phyloP scores from a whole-genome alignment of 2,888 invertebrate genomes.

The Drosophila paramelanica region DNA sequence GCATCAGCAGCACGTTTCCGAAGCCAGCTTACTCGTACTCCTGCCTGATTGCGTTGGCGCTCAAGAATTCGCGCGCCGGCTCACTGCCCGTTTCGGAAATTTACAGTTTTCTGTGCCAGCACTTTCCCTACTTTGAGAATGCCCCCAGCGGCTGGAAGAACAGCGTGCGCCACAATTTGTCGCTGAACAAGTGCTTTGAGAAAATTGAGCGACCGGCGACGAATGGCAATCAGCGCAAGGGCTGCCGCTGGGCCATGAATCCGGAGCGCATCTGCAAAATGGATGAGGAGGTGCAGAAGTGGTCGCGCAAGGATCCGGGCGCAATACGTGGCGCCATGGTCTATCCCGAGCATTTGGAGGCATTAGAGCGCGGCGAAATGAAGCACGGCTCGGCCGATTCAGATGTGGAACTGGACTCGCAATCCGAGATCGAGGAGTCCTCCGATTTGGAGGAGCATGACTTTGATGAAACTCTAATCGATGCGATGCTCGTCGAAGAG shows the following conservation, averaged over 20 bases:
- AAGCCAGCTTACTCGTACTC: slow-evolving; percentile 99
- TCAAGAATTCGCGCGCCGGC: slow-evolving; percentile 97
- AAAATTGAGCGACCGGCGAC: slow-evolving; percentile 98
- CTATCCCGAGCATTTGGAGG: slow-evolving; percentile 94
- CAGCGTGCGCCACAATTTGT: slow-evolving; percentile 98
- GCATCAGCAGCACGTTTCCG: slow-evolving; percentile 88
- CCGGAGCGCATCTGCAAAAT: slow-evolving; percentile 97
- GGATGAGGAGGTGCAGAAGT: slow-evolving; percentile 99
- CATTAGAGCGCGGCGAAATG: slow-evolving; percentile 94
- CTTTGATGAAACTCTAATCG: slow-evolving; percentile 86
- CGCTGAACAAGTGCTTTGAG: slow-evolving; percentile 98
- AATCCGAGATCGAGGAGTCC: slow-evolving; percentile 85
- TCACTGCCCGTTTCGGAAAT: slow-evolving; percentile 99
- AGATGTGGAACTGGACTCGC: slow-evolving; percentile 86
- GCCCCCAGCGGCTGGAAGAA: slow-evolving; percentile 99
- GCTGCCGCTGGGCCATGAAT: slow-evolving; percentile 98
- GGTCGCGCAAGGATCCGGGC: slow-evolving; percentile 97
- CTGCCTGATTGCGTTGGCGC: slow-evolving; percentile 98
- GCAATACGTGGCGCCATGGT: slow-evolving; percentile 97
- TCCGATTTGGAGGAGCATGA: slow-evolving; percentile 87
- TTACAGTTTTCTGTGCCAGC: slow-evolving; percentile 99
- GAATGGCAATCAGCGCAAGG: slow-evolving; percentile 93
- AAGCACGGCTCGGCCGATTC: slow-evolving; percentile 90
- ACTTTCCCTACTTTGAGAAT: slow-evolving; percentile 99
- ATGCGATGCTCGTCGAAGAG: slow-evolving; percentile 85